Base-by-base conservation (phyloP, 2,113 vertebrate species). In the Rafetus swinhoei region DNA sequence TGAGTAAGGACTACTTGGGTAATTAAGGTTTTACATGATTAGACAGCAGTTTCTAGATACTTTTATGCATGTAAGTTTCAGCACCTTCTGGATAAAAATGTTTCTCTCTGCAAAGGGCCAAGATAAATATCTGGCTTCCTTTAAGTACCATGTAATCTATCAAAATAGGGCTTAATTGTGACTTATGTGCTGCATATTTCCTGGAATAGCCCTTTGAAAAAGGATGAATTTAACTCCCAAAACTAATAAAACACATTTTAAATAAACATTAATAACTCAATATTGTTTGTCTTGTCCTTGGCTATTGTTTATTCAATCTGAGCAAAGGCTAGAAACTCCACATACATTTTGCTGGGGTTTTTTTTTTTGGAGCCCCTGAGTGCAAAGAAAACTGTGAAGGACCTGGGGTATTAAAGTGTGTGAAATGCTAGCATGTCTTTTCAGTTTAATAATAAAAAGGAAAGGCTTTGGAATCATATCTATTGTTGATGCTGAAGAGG, bases 391-490 rank as follows among this genome's bases (percentile, higher is more conserved):
- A 25, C 29, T 62, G 57, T 24, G 52, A 91, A 94, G 50, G 89
- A 85, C 35, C 69, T 21, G 35, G 57, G 81, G 5, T 87, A 81
- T 76, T 85, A 86, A 88, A 29, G 56, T 88, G 12, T 65, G 35
- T 79, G n/a, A 18, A 91, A 86, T 27, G 77, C 7, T 81, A 69
- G 32, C 29, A 76, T 1, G 1, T 79, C 82, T 93, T 79, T 88
- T 39, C 87, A 95, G 18, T 77, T 45, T 94, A 94, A 6, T 57
- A 85, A 60, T 88, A 57, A 79, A 95, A 89, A n/a, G 89, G 39
- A 90, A 83, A n/a, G 89, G 15, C 35, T 74, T 74, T 39, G 35
- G 69, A 39, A 74, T 39, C 1, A 50, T 22, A 55, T 86, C 76
- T 95, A 83, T 32, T 79, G 25, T 9, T 91, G 92, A 85, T 79